A percentile compares a stretch with the other conserved stretches of the same genome.
Conservation (phyloP, 2,113 vertebrate genomes). For the Zosterops lateralis region DNA sequence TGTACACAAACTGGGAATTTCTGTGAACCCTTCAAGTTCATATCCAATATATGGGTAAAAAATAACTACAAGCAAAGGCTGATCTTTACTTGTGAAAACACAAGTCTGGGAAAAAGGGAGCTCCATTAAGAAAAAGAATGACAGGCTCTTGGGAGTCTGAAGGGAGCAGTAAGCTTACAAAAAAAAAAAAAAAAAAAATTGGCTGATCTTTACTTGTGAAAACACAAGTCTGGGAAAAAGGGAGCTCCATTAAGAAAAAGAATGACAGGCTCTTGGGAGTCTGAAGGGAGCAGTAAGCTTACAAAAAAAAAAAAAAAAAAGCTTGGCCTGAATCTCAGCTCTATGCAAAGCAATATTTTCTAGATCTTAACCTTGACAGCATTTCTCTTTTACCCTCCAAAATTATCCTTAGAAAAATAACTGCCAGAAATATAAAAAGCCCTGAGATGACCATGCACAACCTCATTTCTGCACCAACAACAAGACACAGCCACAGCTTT, state of each 20-base stretch:
- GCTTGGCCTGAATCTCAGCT: background rate
- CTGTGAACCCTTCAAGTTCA: background rate
- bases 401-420: background rate
- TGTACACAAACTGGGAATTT: background rate
- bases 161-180: background rate
- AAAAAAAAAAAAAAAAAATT: background rate
- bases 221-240: background rate
- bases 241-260: background rate
- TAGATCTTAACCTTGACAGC: background rate
- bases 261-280: background rate
- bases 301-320: background rate
- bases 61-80: background rate
- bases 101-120: background rate
- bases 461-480: background rate
- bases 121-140: background rate
- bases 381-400: background rate
- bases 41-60: background rate
- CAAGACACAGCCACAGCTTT: rapidly evolving
- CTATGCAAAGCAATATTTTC: background rate
- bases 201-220: background rate
- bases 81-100: background rate
- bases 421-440: background rate
- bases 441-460: background rate
- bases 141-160: background rate
- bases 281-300: background rate